Percentiles rank a stretch among this genome's conserved stretches.
Evolutionary conservation across 2,113 vertebrate genomes (phyloP).

Genomic region (Mobula birostris): DNA sequence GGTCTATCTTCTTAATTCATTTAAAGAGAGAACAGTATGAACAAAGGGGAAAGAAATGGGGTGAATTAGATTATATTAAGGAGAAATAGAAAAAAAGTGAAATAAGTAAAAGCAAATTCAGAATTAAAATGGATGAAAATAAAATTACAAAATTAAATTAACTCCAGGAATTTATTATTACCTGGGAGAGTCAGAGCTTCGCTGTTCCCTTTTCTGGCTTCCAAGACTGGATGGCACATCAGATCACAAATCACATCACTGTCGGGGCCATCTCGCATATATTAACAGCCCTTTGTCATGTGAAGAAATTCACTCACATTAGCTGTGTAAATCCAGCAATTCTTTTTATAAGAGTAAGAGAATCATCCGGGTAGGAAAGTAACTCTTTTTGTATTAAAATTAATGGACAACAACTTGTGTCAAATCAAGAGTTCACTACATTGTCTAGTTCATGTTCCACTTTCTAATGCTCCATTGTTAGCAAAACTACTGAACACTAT

Average conservation of each 20-base stretch:
- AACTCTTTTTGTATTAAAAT: background rate
- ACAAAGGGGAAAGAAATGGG: background rate
- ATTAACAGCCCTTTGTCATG: background rate
- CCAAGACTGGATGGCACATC: background rate
- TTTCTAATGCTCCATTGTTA: background rate
- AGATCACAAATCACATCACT: background rate
- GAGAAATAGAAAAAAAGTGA: background rate
- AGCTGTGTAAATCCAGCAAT: background rate
- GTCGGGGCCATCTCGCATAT: background rate
- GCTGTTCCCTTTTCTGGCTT: background rate
- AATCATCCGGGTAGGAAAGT: background rate
- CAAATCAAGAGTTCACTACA: background rate
- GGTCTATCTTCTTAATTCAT: background rate
- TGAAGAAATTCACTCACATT: background rate
- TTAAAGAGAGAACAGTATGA: background rate
- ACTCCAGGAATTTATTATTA: background rate
- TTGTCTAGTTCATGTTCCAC: background rate
- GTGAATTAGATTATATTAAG: background rate
- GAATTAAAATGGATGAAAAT: background rate
- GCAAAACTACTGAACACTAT: background rate
- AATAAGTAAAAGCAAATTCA: background rate
- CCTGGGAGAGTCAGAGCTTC: background rate
- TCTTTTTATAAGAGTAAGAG: background rate
- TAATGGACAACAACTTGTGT: background rate
- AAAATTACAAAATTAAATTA: background rate